These are phyloP conservation scores for Cryptus armator DNA, from an alignment of 2,888 invertebrate species.

Conservation along the genomic window DNA sequence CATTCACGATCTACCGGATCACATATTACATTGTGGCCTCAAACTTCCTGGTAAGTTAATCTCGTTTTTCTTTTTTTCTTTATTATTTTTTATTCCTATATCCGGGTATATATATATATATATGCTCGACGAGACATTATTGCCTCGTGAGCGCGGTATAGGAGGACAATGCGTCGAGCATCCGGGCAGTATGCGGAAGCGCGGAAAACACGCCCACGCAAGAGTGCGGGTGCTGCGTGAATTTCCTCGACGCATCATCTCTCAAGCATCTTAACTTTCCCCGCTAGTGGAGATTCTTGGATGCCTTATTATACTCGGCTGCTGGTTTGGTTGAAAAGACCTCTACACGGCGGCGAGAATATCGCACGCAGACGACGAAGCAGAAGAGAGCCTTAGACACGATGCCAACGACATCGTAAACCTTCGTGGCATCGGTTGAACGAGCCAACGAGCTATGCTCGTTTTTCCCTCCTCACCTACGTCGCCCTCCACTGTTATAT, in stretches of 20 bases:
- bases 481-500: constrained; percentile 30
- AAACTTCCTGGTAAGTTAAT: constrained; percentile 89
- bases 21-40: constrained; percentile 89
- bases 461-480: constrained; percentile 23
- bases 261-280: constrained; percentile 54
- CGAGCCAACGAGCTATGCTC: constrained; percentile 18
- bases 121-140: neutral
- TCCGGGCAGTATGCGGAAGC: constrained; percentile 42
- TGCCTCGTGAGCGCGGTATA: neutral
- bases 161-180: neutral
- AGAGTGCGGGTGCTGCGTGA: neutral
- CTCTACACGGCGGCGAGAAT: neutral
- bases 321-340: constrained; percentile 25
- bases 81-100: neutral
- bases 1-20: constrained; percentile 89
- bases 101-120: neutral
- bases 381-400: constrained; percentile 22
- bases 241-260: constrained; percentile 10
- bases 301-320: constrained; percentile 4
- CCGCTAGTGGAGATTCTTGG: constrained; percentile 40
- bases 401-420: constrained; percentile 59
- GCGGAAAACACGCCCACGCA: constrained; percentile 9
- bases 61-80: neutral
- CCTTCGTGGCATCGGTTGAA: constrained; percentile 9
- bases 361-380: constrained; percentile 24